Conservation (phyloP, 2,797 vertebrate species). For the Streptopelia turtur region DNA sequence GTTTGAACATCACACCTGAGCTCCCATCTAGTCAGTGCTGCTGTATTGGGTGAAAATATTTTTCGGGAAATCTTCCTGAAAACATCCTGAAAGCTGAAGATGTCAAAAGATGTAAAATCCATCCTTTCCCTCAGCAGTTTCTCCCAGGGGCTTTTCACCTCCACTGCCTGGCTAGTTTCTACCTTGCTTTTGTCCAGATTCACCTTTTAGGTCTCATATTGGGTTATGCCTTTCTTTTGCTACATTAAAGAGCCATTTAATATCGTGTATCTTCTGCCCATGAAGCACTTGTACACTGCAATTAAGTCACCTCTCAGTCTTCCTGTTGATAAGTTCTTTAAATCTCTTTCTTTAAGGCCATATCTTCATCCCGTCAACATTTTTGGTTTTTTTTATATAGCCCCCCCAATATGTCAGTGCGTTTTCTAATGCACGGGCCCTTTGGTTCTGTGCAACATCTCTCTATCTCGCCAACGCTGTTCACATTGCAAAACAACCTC, state of each 20-base stretch:
- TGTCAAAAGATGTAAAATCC: constrained; percentile 34
- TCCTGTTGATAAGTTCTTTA: neutral
- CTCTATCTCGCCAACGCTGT: neutral
- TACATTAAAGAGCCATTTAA: neutral
- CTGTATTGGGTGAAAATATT: constrained; percentile 28
- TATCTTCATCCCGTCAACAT: neutral
- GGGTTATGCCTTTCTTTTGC: neutral
- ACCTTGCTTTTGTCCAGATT: neutral
- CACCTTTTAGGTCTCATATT: neutral
- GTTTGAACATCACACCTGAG: constrained; percentile 26
- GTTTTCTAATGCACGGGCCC: neutral
- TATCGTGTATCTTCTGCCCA: neutral
- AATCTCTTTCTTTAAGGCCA: neutral
- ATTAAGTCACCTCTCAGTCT: neutral
- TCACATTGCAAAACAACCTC: neutral
- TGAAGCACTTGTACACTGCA: neutral
- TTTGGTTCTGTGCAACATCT: neutral
- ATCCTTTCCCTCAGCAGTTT: neutral
- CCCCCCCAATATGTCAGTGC: neutral
- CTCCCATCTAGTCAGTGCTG: constrained; percentile 39
- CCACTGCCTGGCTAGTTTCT: neutral
- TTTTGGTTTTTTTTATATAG: neutral
- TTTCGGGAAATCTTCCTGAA: constrained; percentile 56
- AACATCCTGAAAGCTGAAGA: neutral
- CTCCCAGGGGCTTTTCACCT: neutral